Evolutionary conservation across 2,113 vertebrate genomes (phyloP), one percentile per base, ranked within the genome.

Genomic region (Centropristis striata): DNA sequence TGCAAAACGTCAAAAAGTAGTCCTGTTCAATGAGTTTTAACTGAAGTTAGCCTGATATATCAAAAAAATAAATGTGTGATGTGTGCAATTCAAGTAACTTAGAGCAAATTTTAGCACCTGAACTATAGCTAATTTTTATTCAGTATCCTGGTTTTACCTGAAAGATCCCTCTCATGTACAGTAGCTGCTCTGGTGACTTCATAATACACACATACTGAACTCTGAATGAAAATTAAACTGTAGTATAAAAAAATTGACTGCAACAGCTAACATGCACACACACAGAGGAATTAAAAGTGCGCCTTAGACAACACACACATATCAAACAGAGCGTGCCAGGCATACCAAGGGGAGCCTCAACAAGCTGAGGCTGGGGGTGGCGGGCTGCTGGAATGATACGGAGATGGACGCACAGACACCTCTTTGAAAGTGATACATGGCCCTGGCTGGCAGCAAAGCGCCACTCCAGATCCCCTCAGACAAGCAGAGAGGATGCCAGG

Each of bases 401-500:
- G 80, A 88, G 83, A 85, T 66, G 86, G 89, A 90, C 86, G 55
- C 80, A 77, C 76, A 88, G 69, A 87, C 86, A 88, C 86, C 88
- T 92, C 93, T 95, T 95, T 94, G 93, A 94, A 95, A 95, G 91
- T 89, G 93, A 94, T 93, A 91, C 79, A 90, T 68, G 87, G 78
- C 81, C 81, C 83, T 80, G 85, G 86, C 81, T 90, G 87, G 92
- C 90, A 91, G 82, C 78, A 85, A 15, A 86, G 92, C 91, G 92
- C 92, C 93, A 93, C 89, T 90, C 42, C 78, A 90, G 90, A 94
- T 92, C 93, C 85, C 90, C 83, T 86, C 83, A 92, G 92, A 92
- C 89, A 79, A 83, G 75, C 88, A 83, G 71, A 82, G 81, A 79
- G 88, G 86, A 92, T 86, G 90, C 88, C 90, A 85, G 86, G 83